These are phyloP conservation scores for Anodontia alba DNA, from an alignment of 2,888 invertebrate species.

Conservation along the genomic window DNA sequence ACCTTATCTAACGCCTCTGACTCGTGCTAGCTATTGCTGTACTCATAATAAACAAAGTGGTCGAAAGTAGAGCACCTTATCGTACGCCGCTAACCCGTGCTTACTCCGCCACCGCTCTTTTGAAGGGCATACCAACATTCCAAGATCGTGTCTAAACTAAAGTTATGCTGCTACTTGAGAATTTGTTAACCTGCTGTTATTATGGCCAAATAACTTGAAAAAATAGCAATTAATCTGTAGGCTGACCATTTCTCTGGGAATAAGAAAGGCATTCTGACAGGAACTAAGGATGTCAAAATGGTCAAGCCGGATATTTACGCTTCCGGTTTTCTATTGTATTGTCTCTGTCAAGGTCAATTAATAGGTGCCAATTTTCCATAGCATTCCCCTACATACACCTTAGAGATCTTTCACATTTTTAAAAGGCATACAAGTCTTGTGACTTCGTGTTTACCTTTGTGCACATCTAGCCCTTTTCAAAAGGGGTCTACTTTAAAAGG, in stretches of 20 bases:
- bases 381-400: no score
- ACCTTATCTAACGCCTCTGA: constrained; percentile 30
- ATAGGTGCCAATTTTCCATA: no score
- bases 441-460: no score
- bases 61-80: constrained; percentile 23
- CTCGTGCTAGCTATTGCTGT: constrained; percentile 3
- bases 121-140: constrained; percentile 12
- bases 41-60: constrained; percentile 10
- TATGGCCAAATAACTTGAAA: constrained; percentile 3
- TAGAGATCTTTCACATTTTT: no score
- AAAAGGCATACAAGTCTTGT: no score
- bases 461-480: no score
- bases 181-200: not conserved
- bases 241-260: not conserved
- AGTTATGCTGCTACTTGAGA: not conserved
- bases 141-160: constrained; percentile 4
- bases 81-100: constrained; percentile 14
- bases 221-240: not conserved
- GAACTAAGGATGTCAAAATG: constrained; percentile 3
- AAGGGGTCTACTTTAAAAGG: no score
- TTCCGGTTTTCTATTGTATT: constrained; percentile 4
- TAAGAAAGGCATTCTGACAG: not conserved
- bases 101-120: not conserved
- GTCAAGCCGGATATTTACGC: not conserved
- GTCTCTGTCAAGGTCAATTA: no score